These are phyloP conservation scores for Spea hammondii DNA, from an alignment of 2,797 vertebrate genomes.

Conservation along the genomic window DNA sequence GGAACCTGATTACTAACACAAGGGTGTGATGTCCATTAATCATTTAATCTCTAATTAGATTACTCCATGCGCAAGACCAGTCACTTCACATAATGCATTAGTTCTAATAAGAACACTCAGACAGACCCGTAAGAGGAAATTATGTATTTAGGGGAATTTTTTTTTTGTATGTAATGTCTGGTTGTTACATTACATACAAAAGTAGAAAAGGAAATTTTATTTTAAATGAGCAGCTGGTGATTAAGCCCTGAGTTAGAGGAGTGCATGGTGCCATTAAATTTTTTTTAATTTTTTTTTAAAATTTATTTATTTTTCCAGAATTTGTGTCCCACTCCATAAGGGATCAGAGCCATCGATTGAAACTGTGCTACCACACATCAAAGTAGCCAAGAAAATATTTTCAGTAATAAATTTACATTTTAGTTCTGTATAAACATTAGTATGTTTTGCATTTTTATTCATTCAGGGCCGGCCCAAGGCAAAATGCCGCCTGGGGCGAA, in stretches of 20 bases:
- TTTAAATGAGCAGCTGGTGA: constrained; percentile 1
- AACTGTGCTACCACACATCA: not conserved
- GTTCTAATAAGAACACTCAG: constrained; percentile 48
- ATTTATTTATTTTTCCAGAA: constrained; percentile 10
- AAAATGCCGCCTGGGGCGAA: no score
- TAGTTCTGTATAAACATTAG: constrained; percentile 13
- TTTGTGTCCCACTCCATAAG: constrained; percentile 16
- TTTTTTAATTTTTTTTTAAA: not conserved
- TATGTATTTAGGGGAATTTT: constrained; percentile 22
- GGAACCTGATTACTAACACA: constrained; percentile 30
- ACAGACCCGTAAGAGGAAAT: constrained; percentile 36
- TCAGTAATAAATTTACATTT: constrained; percentile 36
- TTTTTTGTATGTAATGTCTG: constrained; percentile 20
- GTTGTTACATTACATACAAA: not conserved
- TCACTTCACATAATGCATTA: constrained; percentile 46
- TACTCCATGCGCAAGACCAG: constrained; percentile 37
- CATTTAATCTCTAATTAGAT: constrained; percentile 47
- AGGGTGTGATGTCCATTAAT: constrained; percentile 44
- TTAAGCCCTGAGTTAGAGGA: not conserved
- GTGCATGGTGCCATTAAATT: not conserved
- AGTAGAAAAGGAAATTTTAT: constrained; percentile 25
- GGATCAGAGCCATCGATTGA: constrained; percentile 25
- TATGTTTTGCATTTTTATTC: not conserved
- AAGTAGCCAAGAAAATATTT: constrained; percentile 37
- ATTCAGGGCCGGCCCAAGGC: no score